phyloP scores from a whole-genome alignment of 2,113 vertebrate genomes.

The Brachypteracias leptosomus region DNA sequence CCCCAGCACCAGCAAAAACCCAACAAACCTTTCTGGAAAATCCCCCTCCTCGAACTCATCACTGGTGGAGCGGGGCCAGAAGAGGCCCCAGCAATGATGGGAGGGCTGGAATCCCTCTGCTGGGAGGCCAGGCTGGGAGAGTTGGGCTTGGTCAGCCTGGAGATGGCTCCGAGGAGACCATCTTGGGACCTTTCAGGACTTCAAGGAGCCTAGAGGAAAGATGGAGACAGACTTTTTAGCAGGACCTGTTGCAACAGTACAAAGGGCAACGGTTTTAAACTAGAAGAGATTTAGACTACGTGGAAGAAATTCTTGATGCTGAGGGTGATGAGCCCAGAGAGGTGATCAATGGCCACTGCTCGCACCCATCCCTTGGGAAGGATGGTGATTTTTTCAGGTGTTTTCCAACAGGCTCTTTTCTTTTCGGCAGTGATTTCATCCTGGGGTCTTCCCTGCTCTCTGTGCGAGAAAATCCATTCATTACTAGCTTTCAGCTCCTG shows the following conservation, averaged over 20 bases:
- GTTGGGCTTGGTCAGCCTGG: no score
- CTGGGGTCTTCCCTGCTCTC: background rate
- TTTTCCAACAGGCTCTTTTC: background rate
- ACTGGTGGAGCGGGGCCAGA: background rate
- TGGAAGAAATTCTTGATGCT: background rate
- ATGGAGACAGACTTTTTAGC: background rate
- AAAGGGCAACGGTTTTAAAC: background rate
- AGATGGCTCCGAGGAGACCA: background rate
- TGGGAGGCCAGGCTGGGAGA: background rate
- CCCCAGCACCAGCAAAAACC: background rate
- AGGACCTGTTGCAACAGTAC: background rate
- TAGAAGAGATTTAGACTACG: background rate
- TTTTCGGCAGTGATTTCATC: background rate
- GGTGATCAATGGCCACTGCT: background rate
- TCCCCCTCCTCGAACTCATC: fast-evolving
- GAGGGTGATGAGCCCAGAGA: background rate
- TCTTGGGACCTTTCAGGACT: background rate
- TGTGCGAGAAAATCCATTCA: fast-evolving
- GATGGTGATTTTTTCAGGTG: fast-evolving
- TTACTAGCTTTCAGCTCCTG: background rate
- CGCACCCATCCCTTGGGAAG: fast-evolving
- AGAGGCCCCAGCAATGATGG: background rate
- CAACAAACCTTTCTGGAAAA: background rate
- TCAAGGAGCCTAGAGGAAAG: background rate
- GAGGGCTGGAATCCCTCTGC: background rate